phyloP scores from a whole-genome alignment of 2,888 invertebrate species.

The Sceliomorpha sp. region DNA sequence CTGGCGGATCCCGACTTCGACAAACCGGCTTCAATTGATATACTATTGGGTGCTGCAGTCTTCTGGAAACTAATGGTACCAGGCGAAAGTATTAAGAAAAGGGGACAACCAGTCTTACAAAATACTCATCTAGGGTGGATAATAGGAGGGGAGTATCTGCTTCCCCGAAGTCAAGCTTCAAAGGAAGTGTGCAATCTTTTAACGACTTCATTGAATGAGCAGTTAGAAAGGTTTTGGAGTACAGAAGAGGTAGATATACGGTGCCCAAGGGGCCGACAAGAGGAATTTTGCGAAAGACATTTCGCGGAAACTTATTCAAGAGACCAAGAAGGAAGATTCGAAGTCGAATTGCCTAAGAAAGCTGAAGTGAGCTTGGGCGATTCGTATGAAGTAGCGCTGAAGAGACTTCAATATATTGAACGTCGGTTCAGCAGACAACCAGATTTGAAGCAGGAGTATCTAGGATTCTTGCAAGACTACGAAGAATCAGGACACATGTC shows the following conservation, averaged over 20 bases:
- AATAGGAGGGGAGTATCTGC: neutral
- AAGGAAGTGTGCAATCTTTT: constrained; percentile 1
- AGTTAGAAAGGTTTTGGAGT: neutral
- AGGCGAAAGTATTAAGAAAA: neutral
- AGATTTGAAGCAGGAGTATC: constrained; percentile 23
- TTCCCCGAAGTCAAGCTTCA: neutral
- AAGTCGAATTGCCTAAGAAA: constrained; percentile 35
- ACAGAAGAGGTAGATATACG: neutral
- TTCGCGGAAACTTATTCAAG: constrained; percentile 4
- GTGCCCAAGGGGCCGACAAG: neutral
- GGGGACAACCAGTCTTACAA: neutral
- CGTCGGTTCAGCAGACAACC: constrained; percentile 21
- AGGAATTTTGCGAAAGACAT: constrained; percentile 8
- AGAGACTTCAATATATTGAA: constrained; percentile 34
- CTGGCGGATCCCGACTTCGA: constrained; percentile 13
- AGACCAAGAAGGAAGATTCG: constrained; percentile 27
- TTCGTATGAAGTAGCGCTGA: constrained; percentile 24
- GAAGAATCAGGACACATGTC: constrained; percentile 35
- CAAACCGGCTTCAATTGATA: constrained; percentile 4
- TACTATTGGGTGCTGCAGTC: neutral
- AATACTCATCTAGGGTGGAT: constrained; percentile 3
- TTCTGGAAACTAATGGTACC: constrained; percentile 2
- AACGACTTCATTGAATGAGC: constrained; percentile 18
- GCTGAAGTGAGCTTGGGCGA: constrained; percentile 25
- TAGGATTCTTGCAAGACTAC: constrained; percentile 41